Evolutionary conservation across 2,113 vertebrate genomes (phyloP).

Genomic region (Cromileptes altivelis): DNA sequence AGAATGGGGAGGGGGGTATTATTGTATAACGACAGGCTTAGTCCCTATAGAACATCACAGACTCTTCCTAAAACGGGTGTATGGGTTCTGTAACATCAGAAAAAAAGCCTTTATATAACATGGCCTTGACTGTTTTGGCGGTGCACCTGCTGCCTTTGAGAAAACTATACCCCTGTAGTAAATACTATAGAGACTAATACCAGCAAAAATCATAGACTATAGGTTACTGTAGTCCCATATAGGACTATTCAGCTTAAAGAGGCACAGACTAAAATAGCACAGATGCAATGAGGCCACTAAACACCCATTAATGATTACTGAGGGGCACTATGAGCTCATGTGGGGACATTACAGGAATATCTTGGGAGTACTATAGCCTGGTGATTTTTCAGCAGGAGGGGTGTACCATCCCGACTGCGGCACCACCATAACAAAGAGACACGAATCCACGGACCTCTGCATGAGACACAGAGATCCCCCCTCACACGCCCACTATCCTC

Average conservation of each 20-base stretch:
- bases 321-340: neutral
- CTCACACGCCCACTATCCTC: conserved; percentile 72
- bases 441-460: conserved; percentile 65
- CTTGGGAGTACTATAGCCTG: neutral
- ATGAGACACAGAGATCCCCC: conserved; percentile 32
- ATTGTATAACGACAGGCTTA: conserved; percentile 60
- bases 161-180: neutral
- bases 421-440: conserved; percentile 82
- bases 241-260: neutral
- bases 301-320: neutral
- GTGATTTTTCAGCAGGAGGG: conserved; percentile 34
- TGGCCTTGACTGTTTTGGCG: conserved; percentile 21
- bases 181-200: neutral
- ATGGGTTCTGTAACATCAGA: neutral
- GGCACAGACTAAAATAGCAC: neutral
- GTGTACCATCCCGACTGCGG: conserved; percentile 77
- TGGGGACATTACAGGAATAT: neutral
- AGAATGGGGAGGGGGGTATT: conserved; percentile 1
- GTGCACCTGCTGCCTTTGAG: conserved; percentile 22
- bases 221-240: neutral
- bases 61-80: conserved; percentile 26
- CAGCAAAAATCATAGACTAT: neutral
- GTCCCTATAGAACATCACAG: conserved; percentile 44
- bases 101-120: conserved; percentile 51
- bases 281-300: neutral